phyloP scores from a whole-genome alignment of 2,888 invertebrate genomes.

The Agrotis puta region DNA sequence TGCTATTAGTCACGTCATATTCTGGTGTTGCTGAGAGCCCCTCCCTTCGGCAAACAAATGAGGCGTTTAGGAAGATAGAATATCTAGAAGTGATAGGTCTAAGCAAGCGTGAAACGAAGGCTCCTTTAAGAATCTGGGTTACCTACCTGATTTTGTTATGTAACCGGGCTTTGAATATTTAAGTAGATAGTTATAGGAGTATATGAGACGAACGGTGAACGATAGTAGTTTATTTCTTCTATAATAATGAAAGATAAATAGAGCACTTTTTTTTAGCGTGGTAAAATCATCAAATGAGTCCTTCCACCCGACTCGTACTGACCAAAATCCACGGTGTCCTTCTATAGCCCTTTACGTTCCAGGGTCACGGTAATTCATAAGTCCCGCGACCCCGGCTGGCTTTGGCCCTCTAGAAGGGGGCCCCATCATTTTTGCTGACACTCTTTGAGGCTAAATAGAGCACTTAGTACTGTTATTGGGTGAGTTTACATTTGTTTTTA shows the following conservation, averaged over 20 bases:
- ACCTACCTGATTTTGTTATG: slow-evolving; percentile 37
- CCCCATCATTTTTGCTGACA: no score
- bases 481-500: slow-evolving; percentile 16
- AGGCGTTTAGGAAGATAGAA: slow-evolving; percentile 63
- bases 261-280: no score
- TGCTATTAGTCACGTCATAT: slow-evolving; percentile 77
- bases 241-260: no score
- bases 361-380: no score
- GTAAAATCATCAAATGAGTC: no score
- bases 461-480: not conserved
- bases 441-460: no score
- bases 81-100: slow-evolving; percentile 62
- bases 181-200: not conserved
- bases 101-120: slow-evolving; percentile 47
- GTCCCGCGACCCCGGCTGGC: no score
- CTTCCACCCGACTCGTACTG: no score
- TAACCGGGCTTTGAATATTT: slow-evolving; percentile 21
- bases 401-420: no score
- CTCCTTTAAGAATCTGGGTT: slow-evolving; percentile 30
- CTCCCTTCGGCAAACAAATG: slow-evolving; percentile 69
- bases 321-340: no score
- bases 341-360: no score
- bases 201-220: not conserved
- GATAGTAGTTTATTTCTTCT: not conserved
- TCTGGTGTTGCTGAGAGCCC: slow-evolving; percentile 69